Base-by-base conservation (phyloP, 2,113 vertebrate genomes). In the Oxygymnocypris stewartii region DNA sequence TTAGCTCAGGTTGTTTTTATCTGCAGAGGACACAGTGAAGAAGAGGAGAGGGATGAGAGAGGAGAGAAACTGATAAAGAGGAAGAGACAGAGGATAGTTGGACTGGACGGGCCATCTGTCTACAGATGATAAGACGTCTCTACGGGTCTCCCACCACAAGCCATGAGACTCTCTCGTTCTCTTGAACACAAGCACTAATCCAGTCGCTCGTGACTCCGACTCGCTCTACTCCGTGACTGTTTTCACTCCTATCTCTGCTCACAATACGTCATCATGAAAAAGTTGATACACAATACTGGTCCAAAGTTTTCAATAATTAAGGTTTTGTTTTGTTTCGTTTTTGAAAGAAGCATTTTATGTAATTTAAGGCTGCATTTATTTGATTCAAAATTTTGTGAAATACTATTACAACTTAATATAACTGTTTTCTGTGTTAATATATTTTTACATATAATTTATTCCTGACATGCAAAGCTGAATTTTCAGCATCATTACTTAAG, bases 71-170 rank as follows among this genome's bases (percentile, higher is more conserved):
- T 82, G 79, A 81, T 81, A 57, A 65, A 65, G 4, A 6, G 18
- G 10, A 71, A 84, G 73, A 87, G 31, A 79, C 47, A 59, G 63
- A 40, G 54, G 31, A 65, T 79, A 83, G 82, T 78, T 54, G 76
- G 47, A 78, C 37, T 47, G 75, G 86, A 73, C 10, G 25, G 75
- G 49, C 61, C 86, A 71, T 83, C 86, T 84, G 87, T 85, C 84
- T 47, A 31, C 28, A 42, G 28, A 79, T 75, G 82, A 88, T 85
- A 88, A 88, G 87, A 74, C 0, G 47, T 51, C 76, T 74, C 77
- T 73, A 65, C 6, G 28, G 79, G 76, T 85, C 73, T 71, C 25
- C 80, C 44, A 69, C 35, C 73, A 78, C 42, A 76, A 65, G 44
- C 85, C 85, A 49, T 69, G 40, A 71, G 16, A 69, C 7, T 79